Evolutionary conservation across 2,888 invertebrate species (phyloP).

Genomic region (Myopa tessellatipennis): DNA sequence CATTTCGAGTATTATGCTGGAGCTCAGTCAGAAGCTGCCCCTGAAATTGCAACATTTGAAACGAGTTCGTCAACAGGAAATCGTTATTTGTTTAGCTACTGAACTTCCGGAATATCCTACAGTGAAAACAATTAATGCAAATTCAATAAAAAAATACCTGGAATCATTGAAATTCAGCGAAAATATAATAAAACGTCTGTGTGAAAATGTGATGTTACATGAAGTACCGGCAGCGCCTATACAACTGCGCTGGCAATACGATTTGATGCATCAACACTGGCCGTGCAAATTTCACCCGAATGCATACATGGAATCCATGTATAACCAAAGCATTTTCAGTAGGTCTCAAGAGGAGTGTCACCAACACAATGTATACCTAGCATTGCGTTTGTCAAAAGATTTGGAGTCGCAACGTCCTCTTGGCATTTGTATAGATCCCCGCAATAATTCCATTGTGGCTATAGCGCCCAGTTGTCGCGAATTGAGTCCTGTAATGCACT

Average conservation of each 20-base stretch:
- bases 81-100: slow-evolving; percentile 70
- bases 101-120: slow-evolving; percentile 30
- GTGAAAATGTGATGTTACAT: slow-evolving; percentile 68
- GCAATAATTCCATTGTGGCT: slow-evolving; percentile 74
- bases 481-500: slow-evolving; percentile 82
- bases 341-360: slow-evolving; percentile 71
- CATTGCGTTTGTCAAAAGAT: slow-evolving; percentile 53
- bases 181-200: slow-evolving; percentile 50
- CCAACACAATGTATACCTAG: slow-evolving; percentile 72
- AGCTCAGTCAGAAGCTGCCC: slow-evolving; percentile 73
- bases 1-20: slow-evolving; percentile 73
- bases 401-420: slow-evolving; percentile 63
- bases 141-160: slow-evolving; percentile 38
- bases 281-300: slow-evolving; percentile 88
- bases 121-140: neutral
- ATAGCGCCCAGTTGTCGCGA: slow-evolving; percentile 70
- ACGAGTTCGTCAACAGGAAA: slow-evolving; percentile 73
- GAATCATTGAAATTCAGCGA: slow-evolving; percentile 41
- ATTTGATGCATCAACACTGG: slow-evolving; percentile 75
- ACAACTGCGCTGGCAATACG: slow-evolving; percentile 76
- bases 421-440: slow-evolving; percentile 82
- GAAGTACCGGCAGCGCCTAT: slow-evolving; percentile 75
- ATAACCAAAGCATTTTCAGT: slow-evolving; percentile 74
- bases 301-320: slow-evolving; percentile 76
- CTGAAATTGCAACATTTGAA: slow-evolving; percentile 79